Base-by-base conservation (phyloP, 2,797 vertebrate species). In the Sebastes iracundus region DNA sequence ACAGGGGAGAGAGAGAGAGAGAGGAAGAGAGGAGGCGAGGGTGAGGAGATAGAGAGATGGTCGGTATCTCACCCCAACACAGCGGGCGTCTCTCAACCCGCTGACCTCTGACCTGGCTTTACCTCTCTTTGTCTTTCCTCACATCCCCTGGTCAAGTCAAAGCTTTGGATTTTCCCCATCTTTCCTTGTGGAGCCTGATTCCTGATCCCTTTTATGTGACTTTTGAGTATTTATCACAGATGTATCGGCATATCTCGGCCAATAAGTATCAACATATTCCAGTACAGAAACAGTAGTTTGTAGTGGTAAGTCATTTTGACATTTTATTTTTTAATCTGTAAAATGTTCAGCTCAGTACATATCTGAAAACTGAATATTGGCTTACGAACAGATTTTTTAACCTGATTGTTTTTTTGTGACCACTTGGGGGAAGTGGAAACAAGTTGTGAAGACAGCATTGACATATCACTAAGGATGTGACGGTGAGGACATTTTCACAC, bases 1-100 rank as follows among this genome's bases (percentile, higher is more conserved):
- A 87, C 81, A 20, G 67, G 91, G 91, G 90, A 87, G 82, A 30
- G 4, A n/a, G 69, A 9, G 81, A 33, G 4, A 28, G 66, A 10
- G 25, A 9, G 62, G 33, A 55, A 60, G 79, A 58, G n/a, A 74
- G 82, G 6, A 46, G 42, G 42, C 14, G 14, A 64, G 72, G 80
- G 75, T 65, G 75, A 72, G 9, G 33, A 72, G 58, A 76, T 18
- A 33, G 69, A 74, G 76, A 77, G 75, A 82, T 30, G 72, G 72
- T 59, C 69, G 72, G 64, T 62, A 76, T 82, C 83, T 77, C 38
- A 91, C 80, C 81, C 61, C 67, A 64, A 82, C 84, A 83, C 80
- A 82, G 74, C 75, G n/a, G 84, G 71, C 38, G 33, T 77, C 77
- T 23, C 80, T 87, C 84, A 85, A 42, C 74, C 72, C 20, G 6